phyloP scores from a whole-genome alignment of 2,888 invertebrate species.

The Papilio demoleus region DNA sequence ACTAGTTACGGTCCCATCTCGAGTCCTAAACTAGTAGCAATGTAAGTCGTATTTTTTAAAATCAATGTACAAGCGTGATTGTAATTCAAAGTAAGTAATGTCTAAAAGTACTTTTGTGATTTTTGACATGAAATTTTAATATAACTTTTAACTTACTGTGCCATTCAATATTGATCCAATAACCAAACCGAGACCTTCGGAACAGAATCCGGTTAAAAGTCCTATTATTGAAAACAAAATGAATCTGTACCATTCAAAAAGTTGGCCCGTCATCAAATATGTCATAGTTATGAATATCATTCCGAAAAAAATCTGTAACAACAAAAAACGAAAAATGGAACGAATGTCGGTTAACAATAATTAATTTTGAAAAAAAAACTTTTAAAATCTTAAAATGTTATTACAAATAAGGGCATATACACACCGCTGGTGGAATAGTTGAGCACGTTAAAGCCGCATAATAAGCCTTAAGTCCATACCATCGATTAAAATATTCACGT shows the following conservation, averaged over 20 bases:
- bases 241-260: slow-evolving; percentile 85
- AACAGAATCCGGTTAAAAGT: slow-evolving; percentile 84
- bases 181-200: slow-evolving; percentile 88
- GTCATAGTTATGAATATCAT: slow-evolving; percentile 74
- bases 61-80: no score
- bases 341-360: no score
- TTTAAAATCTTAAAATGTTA: no score
- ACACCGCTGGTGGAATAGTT: slow-evolving; percentile 79
- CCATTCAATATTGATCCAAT: slow-evolving; percentile 85
- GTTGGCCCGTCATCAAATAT: slow-evolving; percentile 85
- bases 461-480: slow-evolving; percentile 85
- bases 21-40: no score
- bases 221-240: slow-evolving; percentile 81
- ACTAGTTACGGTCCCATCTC: no score
- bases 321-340: no score
- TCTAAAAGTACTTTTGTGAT: no score
- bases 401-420: background rate
- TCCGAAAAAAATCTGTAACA: slow-evolving; percentile 73
- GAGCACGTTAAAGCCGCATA: slow-evolving; percentile 81
- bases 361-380: no score
- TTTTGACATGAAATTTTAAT: no score
- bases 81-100: no score
- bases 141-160: slow-evolving; percentile 69
- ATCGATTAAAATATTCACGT: slow-evolving; percentile 85
- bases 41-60: no score